Evolutionary conservation across 2,888 invertebrate genomes (phyloP).

Genomic region (Stenoptilia bipunctidactyla): DNA sequence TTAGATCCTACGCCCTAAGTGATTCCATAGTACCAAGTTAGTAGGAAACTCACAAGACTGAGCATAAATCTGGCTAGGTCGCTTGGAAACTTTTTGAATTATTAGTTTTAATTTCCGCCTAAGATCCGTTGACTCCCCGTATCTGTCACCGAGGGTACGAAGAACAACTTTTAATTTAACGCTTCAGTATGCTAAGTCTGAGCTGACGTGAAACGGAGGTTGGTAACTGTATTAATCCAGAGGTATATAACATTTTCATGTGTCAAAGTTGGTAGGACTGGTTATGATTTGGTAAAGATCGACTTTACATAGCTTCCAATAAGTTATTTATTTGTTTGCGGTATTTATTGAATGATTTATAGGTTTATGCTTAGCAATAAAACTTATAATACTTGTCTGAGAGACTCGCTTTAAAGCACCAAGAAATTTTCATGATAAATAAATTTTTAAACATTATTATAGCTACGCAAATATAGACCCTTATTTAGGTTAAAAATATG

Average conservation of each 20-base stretch:
- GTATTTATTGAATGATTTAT: no score
- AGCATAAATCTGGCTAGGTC: conserved; percentile 67
- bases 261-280: conserved; percentile 1
- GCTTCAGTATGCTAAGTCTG: background rate
- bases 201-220: background rate
- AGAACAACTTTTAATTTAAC: conserved; percentile 8
- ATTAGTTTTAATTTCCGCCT: conserved; percentile 73
- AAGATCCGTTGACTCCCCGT: conserved; percentile 63
- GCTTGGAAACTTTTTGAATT: conserved; percentile 72
- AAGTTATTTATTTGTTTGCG: no score
- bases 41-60: conserved; percentile 58
- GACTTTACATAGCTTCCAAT: no score
- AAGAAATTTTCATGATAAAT: no score
- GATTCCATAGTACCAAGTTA: conserved; percentile 27
- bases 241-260: background rate
- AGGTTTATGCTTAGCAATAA: no score
- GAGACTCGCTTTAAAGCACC: no score
- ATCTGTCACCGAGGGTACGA: conserved; percentile 58
- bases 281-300: background rate
- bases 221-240: background rate
- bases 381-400: no score
- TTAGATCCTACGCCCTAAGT: conserved; percentile 22
- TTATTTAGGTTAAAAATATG: no score
- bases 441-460: no score
- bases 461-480: no score